Evolutionary conservation across 1,140 invertebrate genomes (phyloP), one percentile per base, ranked within the genome.

Genomic region (Spodoptera frugiperda): DNA sequence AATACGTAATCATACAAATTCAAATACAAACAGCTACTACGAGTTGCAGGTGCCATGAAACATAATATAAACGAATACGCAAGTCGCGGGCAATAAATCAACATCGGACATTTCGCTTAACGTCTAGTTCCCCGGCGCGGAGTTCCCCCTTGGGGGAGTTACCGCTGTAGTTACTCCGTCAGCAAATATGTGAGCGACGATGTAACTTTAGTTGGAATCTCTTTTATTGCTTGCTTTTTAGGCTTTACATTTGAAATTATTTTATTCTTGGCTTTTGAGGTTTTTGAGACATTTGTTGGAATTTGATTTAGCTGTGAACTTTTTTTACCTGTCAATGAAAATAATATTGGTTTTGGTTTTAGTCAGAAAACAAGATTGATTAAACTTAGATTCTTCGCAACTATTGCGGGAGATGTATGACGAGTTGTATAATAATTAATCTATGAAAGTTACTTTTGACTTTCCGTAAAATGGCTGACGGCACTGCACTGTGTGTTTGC

Each of bases 21-120:
- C 33, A 33, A 44, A 63, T 63, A 63, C 33, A 63, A 63, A 63
- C 33, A 63, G 59, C 44, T 25, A 15, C n/a, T 15, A 63, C 19
- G 21, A 21, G 15, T 12, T 44, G 30, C 59, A 63, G 59, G 59
- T 63, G 59, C 15, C 12, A 1, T 19, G 17, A 21, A 71, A 71
- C 33, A 44, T 33, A 55, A 71, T 55, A 44, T 70, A 70, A 70
- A 54, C 67, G 49, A 54, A 54, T 53, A 54, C 49, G 53, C 49
- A 68, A 53, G 59, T 65, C 11, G 48, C 74, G 46, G 51, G 9
- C 68, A 55, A 71, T 71, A 71, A 71, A 71, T 71, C 68, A 71
- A 71, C 21, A 71, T 71, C 51, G 15, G 68, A 71, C 68, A 15
- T 71, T 71, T 71, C 53, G 68, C 19, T 71, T 71, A 71, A 54